Evolutionary conservation across 2,113 vertebrate genomes (phyloP).

Genomic region (Microtus pennsylvanicus): DNA sequence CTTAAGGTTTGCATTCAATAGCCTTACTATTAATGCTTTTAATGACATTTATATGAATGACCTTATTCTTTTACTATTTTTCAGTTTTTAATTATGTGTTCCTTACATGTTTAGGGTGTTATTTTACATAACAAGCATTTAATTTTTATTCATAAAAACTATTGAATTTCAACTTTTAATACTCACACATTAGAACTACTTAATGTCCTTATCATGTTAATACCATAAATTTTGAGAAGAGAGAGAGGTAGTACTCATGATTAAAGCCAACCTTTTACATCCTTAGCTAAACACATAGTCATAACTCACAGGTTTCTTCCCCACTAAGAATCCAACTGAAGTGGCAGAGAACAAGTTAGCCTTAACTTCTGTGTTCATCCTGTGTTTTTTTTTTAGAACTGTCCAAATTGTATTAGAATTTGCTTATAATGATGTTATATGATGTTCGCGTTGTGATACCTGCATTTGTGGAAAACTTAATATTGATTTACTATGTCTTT

Average conservation of each 20-base stretch:
- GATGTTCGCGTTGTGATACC: conserved; percentile 86
- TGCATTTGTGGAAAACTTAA: conserved; percentile 86
- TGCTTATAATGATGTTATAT: conserved; percentile 91
- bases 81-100: conserved; percentile 69
- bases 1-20: conserved; percentile 53
- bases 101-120: conserved; percentile 54
- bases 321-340: conserved; percentile 70
- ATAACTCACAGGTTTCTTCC: conserved; percentile 11
- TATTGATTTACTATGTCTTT: conserved; percentile 90
- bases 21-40: conserved; percentile 78
- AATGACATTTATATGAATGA: conserved; percentile 61
- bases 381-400: conserved; percentile 80
- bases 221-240: conserved; percentile 3
- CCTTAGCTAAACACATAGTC: conserved; percentile 58
- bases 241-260: conserved; percentile 47
- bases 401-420: conserved; percentile 87
- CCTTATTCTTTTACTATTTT: conserved; percentile 47
- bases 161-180: conserved; percentile 13
- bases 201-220: conserved; percentile 62
- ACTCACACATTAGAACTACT: conserved; percentile 48
- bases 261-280: conserved; percentile 17
- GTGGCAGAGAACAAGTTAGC: conserved; percentile 79
- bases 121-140: conserved; percentile 32
- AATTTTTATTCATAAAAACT: conserved; percentile 33
- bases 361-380: conserved; percentile 62